Evolutionary conservation across 2,113 vertebrate genomes (phyloP), one percentile per base, ranked within the genome.

Genomic region (Pseudonaja textilis): DNA sequence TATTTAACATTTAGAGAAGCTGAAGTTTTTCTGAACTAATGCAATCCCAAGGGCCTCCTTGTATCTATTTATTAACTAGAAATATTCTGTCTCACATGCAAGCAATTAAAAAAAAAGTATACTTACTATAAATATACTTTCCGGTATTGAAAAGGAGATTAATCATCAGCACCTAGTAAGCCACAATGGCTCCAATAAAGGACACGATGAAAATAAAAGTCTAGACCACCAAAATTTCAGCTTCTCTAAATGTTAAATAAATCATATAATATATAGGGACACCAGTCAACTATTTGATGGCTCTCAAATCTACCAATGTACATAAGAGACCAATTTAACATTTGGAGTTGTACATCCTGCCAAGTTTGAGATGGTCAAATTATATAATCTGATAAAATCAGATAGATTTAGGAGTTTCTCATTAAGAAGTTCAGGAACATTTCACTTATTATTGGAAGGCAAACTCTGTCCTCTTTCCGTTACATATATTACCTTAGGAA

Each of bases 101-200:
- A 74, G 14, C 34, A 81, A 85, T 56, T 85, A 56, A 81, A 42
- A 81, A 12, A 64, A 57, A 92, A 42, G 3, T 85, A 39, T 95
- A 98, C 99, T 98, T 97, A 99, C 99, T 99, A 97, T 98, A 99
- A 96, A 99, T 98, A 95, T 99, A 99, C 95, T 98, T 98, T 47
- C 99, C 99, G 0, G 98, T 99, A 96, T 99, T 99, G 96, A 97
- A 99, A 55, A 99, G 97, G 94, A 99, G 99, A 97, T 99, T 99
- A 93, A 99, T 99, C 99, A 99, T 99, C 91, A 99, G 99, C 42
- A 99, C 99, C 99, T 99, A 99, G 95, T 99, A 99, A 94, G 99
- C 98, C 95, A 99, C 98, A 99, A 99, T 99, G 85, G 99, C 99
- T 96, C 99, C 99, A 93, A 99, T 95, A 50, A 99, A 98, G 0